Evolutionary conservation across 2,113 vertebrate species (phyloP).

Genomic region (Plecotus auritus): DNA sequence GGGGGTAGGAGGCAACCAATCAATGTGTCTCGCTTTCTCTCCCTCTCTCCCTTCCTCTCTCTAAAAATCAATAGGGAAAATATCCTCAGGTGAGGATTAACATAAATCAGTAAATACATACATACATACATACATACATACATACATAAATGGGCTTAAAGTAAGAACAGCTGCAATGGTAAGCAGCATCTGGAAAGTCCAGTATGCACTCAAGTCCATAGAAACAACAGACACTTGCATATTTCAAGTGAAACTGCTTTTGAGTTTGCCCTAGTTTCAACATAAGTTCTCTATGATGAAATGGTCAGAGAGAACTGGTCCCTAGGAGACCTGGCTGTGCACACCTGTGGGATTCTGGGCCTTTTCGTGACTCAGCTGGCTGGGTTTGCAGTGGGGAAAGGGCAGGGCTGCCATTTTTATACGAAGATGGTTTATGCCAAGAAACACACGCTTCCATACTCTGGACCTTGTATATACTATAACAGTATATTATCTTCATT

Average conservation of each 20-base stretch:
- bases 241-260: not conserved
- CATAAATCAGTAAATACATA: not conserved
- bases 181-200: not conserved
- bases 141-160: not conserved
- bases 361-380: not conserved
- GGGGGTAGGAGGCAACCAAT: not conserved
- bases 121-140: not conserved
- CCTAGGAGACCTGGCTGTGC: not conserved
- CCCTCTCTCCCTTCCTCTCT: not conserved
- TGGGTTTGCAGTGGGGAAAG: not conserved
- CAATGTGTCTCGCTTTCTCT: not conserved
- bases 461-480: not conserved
- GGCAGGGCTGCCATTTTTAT: not conserved
- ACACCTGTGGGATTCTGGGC: not conserved
- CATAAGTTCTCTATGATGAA: not conserved
- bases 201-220: not conserved
- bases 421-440: not conserved
- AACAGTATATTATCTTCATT: not conserved
- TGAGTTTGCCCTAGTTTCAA: slow-evolving; percentile 21
- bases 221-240: not conserved
- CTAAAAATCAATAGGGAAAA: not conserved
- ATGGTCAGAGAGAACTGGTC: not conserved
- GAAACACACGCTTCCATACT: not conserved
- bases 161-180: slow-evolving; percentile 14
- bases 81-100: not conserved